phyloP scores from a whole-genome alignment of 2,797 vertebrate species.

The Threskiornis aethiopicus region DNA sequence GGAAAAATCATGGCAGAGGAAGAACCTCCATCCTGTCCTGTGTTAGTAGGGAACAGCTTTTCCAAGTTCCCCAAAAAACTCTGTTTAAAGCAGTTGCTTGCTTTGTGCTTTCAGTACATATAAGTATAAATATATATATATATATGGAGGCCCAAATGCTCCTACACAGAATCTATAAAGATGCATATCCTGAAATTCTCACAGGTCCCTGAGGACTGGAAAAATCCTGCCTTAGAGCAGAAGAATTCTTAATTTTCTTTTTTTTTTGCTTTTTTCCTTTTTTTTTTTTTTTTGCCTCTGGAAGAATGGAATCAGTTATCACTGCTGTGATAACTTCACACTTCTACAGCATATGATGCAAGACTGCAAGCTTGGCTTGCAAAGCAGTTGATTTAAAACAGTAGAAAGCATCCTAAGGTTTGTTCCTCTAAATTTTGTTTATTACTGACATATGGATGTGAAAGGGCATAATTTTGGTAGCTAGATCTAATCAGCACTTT shows the following conservation, averaged over 20 bases:
- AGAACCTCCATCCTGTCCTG: background rate
- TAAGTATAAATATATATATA: background rate
- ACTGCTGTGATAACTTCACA: background rate
- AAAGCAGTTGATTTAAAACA: conserved; percentile 2
- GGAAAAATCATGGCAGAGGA: background rate
- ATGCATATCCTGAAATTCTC: background rate
- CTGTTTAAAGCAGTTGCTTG: background rate
- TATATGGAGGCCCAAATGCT: background rate
- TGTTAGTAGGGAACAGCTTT: background rate
- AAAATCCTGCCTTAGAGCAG: background rate
- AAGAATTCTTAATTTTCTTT: background rate
- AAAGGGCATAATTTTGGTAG: conserved; percentile 53
- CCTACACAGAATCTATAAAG: background rate
- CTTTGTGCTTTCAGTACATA: background rate
- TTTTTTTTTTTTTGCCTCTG: background rate
- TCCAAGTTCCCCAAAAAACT: background rate
- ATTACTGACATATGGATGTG: conserved; percentile 38
- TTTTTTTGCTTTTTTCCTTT: rapidly evolving
- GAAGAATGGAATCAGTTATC: background rate
- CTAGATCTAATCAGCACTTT: conserved; percentile 59
- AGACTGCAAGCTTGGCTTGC: conserved; percentile 10
- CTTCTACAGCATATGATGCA: background rate
- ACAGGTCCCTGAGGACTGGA: background rate
- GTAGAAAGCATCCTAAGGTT: background rate
- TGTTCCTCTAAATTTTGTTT: conserved; percentile 36